A percentile compares a stretch with the other conserved stretches of the same genome.
These are phyloP conservation scores for Drosophila prosaltans DNA, from an alignment of 1,140 invertebrate genomes.

Conservation along the genomic window DNA sequence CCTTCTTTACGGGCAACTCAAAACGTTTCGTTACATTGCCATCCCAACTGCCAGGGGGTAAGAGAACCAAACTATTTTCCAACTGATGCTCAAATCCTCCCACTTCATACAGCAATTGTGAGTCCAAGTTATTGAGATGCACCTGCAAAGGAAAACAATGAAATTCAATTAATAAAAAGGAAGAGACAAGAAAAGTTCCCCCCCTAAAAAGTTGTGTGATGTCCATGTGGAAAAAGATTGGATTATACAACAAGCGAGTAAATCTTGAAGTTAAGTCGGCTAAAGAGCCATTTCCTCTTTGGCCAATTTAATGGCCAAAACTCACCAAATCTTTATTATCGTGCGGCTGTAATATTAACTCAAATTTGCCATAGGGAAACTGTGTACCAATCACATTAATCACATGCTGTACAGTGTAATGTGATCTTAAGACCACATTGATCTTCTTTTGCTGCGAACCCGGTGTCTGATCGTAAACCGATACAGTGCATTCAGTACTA, in stretches of 20 bases:
- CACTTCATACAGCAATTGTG: constrained; percentile 61
- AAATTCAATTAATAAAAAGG: background rate
- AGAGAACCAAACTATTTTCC: constrained; percentile 71
- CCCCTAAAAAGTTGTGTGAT: no score
- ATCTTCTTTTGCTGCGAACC: constrained; percentile 82
- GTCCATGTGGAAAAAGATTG: no score
- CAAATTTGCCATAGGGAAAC: constrained; percentile 84
- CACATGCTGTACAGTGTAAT: constrained; percentile 84
- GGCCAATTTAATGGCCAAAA: background rate
- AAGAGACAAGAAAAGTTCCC: background rate
- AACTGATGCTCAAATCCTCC: constrained; percentile 61
- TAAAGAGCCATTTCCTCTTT: no score
- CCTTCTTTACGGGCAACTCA: constrained; percentile 60
- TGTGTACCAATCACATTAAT: constrained; percentile 84
- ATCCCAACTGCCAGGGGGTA: constrained; percentile 68
- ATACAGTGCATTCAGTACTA: constrained; percentile 84
- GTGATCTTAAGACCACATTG: constrained; percentile 83
- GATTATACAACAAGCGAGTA: no score
- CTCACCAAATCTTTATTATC: constrained; percentile 68
- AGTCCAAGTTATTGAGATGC: constrained; percentile 62
- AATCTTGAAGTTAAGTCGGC: no score
- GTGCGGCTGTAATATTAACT: constrained; percentile 83
- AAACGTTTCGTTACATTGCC: constrained; percentile 68
- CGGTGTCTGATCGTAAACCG: constrained; percentile 85
- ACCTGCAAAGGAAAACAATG: constrained; percentile 40